These are phyloP conservation scores for Sinocyclocheilus maitianheensis DNA, from an alignment of 2,113 vertebrate species.

Conservation along the genomic window DNA sequence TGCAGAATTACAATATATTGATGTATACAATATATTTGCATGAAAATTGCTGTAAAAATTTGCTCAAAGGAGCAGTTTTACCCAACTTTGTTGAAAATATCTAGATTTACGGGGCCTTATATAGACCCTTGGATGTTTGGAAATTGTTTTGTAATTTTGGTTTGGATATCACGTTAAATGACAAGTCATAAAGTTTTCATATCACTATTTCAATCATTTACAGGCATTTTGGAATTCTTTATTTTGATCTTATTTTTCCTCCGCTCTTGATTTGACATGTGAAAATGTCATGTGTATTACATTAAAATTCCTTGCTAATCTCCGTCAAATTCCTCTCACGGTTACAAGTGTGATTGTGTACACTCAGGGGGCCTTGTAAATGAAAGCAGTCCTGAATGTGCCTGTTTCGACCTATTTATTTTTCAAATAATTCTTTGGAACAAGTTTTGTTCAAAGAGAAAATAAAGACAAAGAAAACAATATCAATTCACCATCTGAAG, in stretches of 20 bases:
- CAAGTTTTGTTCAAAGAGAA: not conserved
- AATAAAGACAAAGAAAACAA: not conserved
- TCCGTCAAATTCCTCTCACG: conserved; percentile 4
- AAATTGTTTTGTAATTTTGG: not conserved
- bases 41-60: not conserved
- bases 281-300: conserved; percentile 1
- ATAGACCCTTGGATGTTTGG: not conserved
- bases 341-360: not conserved
- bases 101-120: not conserved
- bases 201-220: not conserved
- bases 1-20: not conserved
- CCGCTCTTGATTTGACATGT: conserved; percentile 1
- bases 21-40: not conserved
- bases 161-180: not conserved
- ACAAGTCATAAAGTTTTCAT: not conserved
- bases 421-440: not conserved
- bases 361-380: not conserved
- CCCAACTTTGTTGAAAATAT: not conserved
- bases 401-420: not conserved
- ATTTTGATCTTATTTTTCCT: not conserved
- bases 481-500: not conserved
- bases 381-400: not conserved
- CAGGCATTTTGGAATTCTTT: not conserved
- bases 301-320: conserved; percentile 30
- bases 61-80: not conserved